Conservation (phyloP, 2,888 invertebrate genomes). For the Nomada lathburiana region DNA sequence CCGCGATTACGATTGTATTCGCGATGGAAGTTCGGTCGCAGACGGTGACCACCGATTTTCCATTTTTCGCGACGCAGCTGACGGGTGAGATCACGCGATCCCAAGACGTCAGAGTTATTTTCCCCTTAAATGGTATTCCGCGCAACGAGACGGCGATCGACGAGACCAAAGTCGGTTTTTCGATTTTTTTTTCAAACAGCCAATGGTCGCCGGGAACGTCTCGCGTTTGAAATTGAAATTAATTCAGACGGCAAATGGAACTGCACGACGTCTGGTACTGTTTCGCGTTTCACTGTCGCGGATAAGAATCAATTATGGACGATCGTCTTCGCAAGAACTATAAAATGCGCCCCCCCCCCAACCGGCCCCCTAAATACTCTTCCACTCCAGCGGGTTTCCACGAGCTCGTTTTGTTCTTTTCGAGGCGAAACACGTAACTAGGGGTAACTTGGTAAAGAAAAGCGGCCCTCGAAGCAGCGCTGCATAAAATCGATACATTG, state of each 20-base stretch:
- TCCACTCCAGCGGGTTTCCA: background rate
- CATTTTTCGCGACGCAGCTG: slow-evolving; percentile 21
- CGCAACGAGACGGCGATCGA: slow-evolving; percentile 12
- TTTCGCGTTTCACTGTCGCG: too few species aligned
- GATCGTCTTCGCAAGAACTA: too few species aligned
- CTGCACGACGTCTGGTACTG: too few species aligned
- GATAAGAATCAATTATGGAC: too few species aligned
- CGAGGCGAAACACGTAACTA: slow-evolving; percentile 7
- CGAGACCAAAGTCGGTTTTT: background rate
- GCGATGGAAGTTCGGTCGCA: background rate
- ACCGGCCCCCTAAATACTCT: background rate
- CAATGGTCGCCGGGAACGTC: background rate
- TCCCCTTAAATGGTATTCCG: background rate
- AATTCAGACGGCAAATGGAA: too few species aligned
- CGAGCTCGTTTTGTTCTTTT: background rate
- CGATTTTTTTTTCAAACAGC: slow-evolving; percentile 45
- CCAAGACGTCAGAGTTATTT: slow-evolving; percentile 1
- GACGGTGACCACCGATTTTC: slow-evolving; percentile 1
- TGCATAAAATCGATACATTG: slow-evolving; percentile 55
- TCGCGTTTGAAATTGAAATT: too few species aligned
- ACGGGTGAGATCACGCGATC: slow-evolving; percentile 8
- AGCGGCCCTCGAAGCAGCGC: slow-evolving; percentile 10
- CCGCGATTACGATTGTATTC: background rate
- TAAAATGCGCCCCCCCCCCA: too few species aligned
- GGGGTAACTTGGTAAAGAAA: slow-evolving; percentile 5